These are phyloP conservation scores for Drosophila anceps DNA, from an alignment of 2,888 invertebrate species.

Conservation along the genomic window DNA sequence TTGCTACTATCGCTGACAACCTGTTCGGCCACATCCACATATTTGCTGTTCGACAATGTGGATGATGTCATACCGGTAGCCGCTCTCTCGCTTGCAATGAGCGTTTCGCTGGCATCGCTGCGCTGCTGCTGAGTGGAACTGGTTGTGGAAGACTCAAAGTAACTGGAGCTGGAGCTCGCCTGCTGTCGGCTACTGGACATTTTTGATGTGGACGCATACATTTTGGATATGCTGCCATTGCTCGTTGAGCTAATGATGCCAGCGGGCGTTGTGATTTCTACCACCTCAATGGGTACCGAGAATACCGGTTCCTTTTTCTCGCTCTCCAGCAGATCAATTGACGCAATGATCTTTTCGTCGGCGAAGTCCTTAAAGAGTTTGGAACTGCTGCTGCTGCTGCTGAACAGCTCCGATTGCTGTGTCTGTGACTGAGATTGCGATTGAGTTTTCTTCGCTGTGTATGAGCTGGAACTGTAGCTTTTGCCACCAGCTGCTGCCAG, in stretches of 20 bases:
- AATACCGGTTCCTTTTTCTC: conserved; percentile 82
- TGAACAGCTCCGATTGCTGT: conserved; percentile 52
- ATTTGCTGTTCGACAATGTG: conserved; percentile 60
- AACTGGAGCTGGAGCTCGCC: conserved; percentile 64
- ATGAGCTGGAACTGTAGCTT: conserved; percentile 59
- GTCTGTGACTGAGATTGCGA: conserved; percentile 60
- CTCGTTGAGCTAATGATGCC: conserved; percentile 53
- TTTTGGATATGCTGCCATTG: conserved; percentile 68
- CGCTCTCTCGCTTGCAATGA: conserved; percentile 74
- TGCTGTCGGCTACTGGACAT: conserved; percentile 54
- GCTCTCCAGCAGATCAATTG: conserved; percentile 81
- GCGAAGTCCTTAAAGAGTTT: conserved; percentile 72
- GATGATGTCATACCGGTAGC: conserved; percentile 83
- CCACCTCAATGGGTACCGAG: conserved; percentile 82
- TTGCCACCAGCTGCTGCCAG: conserved; percentile 35
- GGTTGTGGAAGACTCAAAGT: conserved; percentile 67
- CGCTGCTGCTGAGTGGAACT: conserved; percentile 60
- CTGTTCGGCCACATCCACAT: conserved; percentile 65
- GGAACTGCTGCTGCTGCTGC: conserved; percentile 54
- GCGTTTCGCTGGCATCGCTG: conserved; percentile 63
- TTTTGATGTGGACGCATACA: conserved; percentile 66
- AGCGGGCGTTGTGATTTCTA: conserved; percentile 69
- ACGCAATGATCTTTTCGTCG: conserved; percentile 79
- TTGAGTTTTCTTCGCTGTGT: conserved; percentile 58
- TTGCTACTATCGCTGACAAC: conserved; percentile 64